phyloP scores from a whole-genome alignment of 2,888 invertebrate genomes.

The Drosophila algonquin region DNA sequence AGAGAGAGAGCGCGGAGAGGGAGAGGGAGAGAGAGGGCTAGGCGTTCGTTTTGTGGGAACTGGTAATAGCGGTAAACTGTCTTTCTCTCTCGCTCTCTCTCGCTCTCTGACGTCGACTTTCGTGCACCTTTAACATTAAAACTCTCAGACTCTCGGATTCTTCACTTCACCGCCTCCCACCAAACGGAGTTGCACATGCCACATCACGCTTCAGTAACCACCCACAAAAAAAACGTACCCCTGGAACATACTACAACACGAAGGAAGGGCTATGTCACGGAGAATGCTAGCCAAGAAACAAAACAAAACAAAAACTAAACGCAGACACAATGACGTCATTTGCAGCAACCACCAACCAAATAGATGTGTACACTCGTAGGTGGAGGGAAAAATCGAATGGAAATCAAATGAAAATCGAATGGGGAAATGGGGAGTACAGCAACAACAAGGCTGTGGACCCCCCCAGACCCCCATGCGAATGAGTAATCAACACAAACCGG shows the following conservation, averaged over 20 bases:
- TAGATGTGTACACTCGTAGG: not conserved
- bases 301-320: not conserved
- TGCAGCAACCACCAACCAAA: not conserved
- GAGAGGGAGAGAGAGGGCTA: not conserved
- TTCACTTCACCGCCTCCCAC: not conserved
- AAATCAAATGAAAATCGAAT: constrained; percentile 2
- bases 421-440: constrained; percentile 2
- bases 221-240: constrained; percentile 13
- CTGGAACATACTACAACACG: not conserved
- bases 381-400: constrained; percentile 13
- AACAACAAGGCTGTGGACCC: not conserved
- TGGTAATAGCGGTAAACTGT: constrained; percentile 35
- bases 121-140: constrained; percentile 39
- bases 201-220: constrained; percentile 40
- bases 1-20: not conserved
- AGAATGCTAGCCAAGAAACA: not conserved
- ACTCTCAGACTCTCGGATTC: constrained; percentile 22
- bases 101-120: constrained; percentile 11
- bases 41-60: constrained; percentile 20
- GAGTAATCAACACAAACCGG: constrained; percentile 52
- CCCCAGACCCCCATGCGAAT: constrained; percentile 27
- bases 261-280: not conserved
- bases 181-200: constrained; percentile 41
- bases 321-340: not conserved
- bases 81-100: no score